Percentiles rank a stretch among this genome's conserved stretches.
Conservation (phyloP, 2,888 invertebrate genomes). For the Hybos culiciformis region DNA sequence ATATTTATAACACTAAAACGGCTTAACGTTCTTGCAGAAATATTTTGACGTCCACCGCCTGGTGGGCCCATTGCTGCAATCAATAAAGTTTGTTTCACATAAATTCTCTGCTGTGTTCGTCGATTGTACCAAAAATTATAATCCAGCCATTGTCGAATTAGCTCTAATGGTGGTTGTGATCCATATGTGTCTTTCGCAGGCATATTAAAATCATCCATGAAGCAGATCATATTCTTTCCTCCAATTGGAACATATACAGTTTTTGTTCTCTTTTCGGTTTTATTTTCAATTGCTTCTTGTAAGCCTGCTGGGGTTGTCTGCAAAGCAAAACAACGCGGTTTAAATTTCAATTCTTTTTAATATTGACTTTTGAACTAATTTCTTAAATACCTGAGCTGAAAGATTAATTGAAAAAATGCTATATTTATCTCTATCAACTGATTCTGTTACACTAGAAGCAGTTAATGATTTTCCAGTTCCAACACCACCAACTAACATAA, state of each 20-base stretch:
- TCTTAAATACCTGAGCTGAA: constrained; percentile 54
- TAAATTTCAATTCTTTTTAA: neutral
- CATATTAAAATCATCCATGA: constrained; percentile 90
- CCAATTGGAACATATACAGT: constrained; percentile 67
- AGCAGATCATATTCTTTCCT: constrained; percentile 70
- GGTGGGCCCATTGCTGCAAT: constrained; percentile 76
- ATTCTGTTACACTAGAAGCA: constrained; percentile 49
- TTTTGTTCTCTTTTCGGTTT: constrained; percentile 80
- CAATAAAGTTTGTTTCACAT: constrained; percentile 64
- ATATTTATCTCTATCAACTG: constrained; percentile 42
- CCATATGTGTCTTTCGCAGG: constrained; percentile 79
- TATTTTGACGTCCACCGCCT: constrained; percentile 69
- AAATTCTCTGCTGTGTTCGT: constrained; percentile 59
- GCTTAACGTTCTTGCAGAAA: constrained; percentile 64
- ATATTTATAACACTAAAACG: constrained; percentile 65
- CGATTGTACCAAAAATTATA: constrained; percentile 86
- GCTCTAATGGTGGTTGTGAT: constrained; percentile 76
- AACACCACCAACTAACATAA: constrained; percentile 67
- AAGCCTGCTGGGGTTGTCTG: constrained; percentile 74
- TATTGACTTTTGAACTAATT: constrained; percentile 1
- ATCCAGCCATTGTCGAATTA: constrained; percentile 73
- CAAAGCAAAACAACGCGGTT: too few relatives aligned
- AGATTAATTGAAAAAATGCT: constrained; percentile 65
- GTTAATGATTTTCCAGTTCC: constrained; percentile 82
- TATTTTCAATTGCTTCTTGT: constrained; percentile 70